These are phyloP conservation scores for Pocillopora damicornis DNA, from an alignment of 64 coral and sea anemone species.

Conservation along the genomic window DNA sequence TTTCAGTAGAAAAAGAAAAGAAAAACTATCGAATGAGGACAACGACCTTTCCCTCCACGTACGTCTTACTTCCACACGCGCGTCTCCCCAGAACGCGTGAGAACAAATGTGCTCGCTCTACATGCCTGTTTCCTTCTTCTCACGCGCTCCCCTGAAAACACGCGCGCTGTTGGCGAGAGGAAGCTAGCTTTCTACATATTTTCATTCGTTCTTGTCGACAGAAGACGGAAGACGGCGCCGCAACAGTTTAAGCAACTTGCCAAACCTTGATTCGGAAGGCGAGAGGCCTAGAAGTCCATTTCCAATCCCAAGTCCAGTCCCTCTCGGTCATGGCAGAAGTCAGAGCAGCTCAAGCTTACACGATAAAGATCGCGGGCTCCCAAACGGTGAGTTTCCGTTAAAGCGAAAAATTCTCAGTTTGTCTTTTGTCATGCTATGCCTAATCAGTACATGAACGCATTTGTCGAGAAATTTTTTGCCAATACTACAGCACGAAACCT, in stretches of 20 bases:
- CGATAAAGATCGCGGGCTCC: slow-evolving; percentile 14
- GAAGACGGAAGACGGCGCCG: slow-evolving; percentile 47
- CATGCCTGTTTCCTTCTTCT: too few relatives aligned
- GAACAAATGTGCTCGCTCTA: too few relatives aligned
- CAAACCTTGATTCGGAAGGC: slow-evolving; percentile 33
- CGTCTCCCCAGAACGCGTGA: too few relatives aligned
- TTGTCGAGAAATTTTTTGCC: too few relatives aligned
- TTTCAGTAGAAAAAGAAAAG: too few relatives aligned
- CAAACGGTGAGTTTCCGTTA: slow-evolving; percentile 19
- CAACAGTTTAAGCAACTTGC: slow-evolving; percentile 64
- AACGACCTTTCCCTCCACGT: too few relatives aligned
- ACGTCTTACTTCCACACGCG: too few relatives aligned
- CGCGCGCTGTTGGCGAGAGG: not conserved
- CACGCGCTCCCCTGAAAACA: too few relatives aligned
- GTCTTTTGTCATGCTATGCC: not conserved
- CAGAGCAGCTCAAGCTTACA: slow-evolving; percentile 55
- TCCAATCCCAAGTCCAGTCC: slow-evolving; percentile 56
- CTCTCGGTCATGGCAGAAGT: slow-evolving; percentile 59
- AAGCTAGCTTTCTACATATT: not conserved
- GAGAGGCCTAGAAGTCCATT: slow-evolving; percentile 30
- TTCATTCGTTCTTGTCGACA: not conserved
- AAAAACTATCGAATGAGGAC: too few relatives aligned
- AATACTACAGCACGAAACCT: not conserved
- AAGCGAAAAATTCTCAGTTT: not conserved
- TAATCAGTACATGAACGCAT: not conserved